Evolutionary conservation across 2,797 vertebrate genomes (phyloP).

Genomic region (Sphenodon punctatus): DNA sequence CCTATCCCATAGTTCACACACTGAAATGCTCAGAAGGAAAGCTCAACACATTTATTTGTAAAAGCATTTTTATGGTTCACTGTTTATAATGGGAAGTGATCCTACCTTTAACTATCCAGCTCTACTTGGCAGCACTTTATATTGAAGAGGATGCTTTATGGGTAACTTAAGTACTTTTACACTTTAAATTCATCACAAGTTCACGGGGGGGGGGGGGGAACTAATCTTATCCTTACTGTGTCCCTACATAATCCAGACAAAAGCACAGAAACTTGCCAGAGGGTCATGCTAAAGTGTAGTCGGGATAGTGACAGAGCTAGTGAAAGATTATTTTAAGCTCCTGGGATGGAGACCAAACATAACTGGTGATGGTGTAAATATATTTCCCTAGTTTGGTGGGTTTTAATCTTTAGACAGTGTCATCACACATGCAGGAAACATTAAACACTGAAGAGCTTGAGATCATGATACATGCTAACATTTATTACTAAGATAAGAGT

Average conservation of each 20-base stretch:
- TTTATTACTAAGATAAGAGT: not conserved
- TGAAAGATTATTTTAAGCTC: not conserved
- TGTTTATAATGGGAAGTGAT: too few relatives aligned
- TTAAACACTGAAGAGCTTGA: conserved; percentile 1
- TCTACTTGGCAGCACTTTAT: too few relatives aligned
- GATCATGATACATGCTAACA: not conserved
- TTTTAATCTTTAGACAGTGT: conserved; percentile 16
- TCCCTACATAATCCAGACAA: not conserved
- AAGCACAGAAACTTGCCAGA: not conserved
- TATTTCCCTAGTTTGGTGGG: not conserved
- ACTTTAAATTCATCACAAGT: conserved; percentile 13
- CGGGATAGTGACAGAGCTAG: not conserved
- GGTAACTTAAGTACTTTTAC: too few relatives aligned
- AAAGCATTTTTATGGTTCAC: too few relatives aligned
- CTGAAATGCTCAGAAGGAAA: too few relatives aligned
- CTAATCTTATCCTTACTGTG: conserved; percentile 6
- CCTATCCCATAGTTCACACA: too few relatives aligned
- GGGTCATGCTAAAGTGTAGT: not conserved
- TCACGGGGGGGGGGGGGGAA: too few relatives aligned
- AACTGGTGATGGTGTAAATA: not conserved
- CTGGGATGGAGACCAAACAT: not conserved
- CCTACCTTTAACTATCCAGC: too few relatives aligned
- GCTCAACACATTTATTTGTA: too few relatives aligned
- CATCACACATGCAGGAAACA: not conserved
- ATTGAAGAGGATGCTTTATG: too few relatives aligned